phyloP scores from a whole-genome alignment of 53 echinoderm and acorn worm genomes.

The Henricia sp. region DNA sequence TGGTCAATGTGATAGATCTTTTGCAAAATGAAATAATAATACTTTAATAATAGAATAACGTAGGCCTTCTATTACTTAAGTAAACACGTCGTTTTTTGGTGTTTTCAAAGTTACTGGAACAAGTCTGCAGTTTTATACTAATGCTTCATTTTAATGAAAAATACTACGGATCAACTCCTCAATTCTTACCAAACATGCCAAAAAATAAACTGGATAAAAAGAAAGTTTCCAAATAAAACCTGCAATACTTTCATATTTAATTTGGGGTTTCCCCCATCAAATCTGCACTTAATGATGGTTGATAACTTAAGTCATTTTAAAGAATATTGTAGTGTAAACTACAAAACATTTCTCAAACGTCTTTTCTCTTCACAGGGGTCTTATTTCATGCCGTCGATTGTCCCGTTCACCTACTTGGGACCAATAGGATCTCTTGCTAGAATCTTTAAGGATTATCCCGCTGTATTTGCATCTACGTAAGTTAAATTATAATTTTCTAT shows the following conservation, averaged over 20 bases:
- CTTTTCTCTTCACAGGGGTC: conserved; percentile 25
- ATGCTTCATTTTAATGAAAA: too few relatives aligned
- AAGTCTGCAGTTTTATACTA: too few relatives aligned
- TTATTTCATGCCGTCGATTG: conserved; percentile 10
- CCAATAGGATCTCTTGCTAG: conserved; percentile 27
- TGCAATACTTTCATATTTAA: neutral
- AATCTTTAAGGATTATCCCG: conserved; percentile 23
- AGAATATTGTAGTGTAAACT: neutral
- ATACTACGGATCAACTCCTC: too few relatives aligned
- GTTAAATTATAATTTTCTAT: neutral
- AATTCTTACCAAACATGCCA: neutral
- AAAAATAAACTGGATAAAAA: neutral
- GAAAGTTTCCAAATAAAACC: neutral
- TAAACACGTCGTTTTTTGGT: too few relatives aligned
- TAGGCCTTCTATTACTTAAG: too few relatives aligned
- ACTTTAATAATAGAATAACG: too few relatives aligned
- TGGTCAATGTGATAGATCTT: too few relatives aligned
- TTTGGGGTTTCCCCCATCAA: too few relatives aligned
- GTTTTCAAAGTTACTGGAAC: too few relatives aligned
- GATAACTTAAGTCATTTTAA: too few relatives aligned
- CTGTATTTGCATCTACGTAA: conserved; percentile 23
- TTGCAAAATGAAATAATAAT: too few relatives aligned
- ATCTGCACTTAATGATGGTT: too few relatives aligned
- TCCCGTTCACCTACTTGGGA: conserved; percentile 55
- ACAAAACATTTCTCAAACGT: neutral